Percentiles rank a stretch among this genome's conserved stretches.
Evolutionary conservation across 1,140 invertebrate species (phyloP).

Genomic region (Chrysomallon squamiferum): DNA sequence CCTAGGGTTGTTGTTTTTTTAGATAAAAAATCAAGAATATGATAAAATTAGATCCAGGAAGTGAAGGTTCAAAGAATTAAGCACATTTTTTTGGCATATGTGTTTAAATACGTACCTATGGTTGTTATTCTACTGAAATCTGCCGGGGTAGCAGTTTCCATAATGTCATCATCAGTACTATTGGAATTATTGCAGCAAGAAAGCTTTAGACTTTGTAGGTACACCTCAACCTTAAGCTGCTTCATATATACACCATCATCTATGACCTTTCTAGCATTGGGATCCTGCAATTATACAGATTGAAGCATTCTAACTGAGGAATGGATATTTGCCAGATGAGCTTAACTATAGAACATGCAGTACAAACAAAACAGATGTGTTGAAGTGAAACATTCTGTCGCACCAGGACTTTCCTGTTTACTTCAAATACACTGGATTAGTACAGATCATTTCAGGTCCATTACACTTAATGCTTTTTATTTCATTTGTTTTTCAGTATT

Average conservation of each 20-base stretch:
- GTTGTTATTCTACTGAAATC: slow-evolving; percentile 8
- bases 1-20: no score
- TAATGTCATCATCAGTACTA: no score
- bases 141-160: background rate
- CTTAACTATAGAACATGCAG: no score
- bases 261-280: slow-evolving; percentile 7
- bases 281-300: slow-evolving; percentile 3
- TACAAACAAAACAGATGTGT: no score
- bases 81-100: background rate
- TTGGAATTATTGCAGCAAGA: background rate
- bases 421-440: no score
- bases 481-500: no score
- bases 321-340: no score
- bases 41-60: no score
- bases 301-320: background rate
- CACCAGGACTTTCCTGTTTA: no score
- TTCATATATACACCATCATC: slow-evolving; percentile 10
- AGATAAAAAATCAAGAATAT: no score
- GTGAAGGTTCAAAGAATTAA: background rate
- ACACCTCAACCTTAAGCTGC: slow-evolving; percentile 15
- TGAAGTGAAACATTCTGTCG: no score
- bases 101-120: slow-evolving; percentile 9
- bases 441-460: background rate
- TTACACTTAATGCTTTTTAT: no score
- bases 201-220: slow-evolving; percentile 1